Evolutionary conservation across 1,140 invertebrate species (phyloP).

Genomic region (Globodera rostochiensis): DNA sequence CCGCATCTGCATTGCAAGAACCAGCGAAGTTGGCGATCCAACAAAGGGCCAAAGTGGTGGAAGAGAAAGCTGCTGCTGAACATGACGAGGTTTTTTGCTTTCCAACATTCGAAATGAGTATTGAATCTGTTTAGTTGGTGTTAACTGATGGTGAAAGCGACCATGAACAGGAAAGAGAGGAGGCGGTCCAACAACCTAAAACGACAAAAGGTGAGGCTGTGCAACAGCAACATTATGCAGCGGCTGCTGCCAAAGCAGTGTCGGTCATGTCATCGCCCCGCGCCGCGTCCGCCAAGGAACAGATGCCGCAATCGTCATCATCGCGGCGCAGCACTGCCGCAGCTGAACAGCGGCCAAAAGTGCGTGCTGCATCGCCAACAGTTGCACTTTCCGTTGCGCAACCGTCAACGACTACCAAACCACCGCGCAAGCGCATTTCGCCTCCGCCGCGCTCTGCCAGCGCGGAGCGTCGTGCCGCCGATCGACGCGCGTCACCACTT

Average conservation of each 20-base stretch:
- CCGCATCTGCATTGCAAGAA: neutral
- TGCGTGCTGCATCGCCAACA: neutral
- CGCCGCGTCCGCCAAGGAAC: neutral
- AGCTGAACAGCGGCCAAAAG: neutral
- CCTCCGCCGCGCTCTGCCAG: conserved; percentile 29
- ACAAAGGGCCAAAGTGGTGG: neutral
- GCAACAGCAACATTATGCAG: neutral
- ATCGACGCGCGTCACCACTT: conserved; percentile 6
- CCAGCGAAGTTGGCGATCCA: neutral
- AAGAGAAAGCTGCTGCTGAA: conserved; percentile 12
- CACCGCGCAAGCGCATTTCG: conserved; percentile 70
- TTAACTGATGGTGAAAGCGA: conserved; percentile 23
- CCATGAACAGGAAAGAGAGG: conserved; percentile 16
- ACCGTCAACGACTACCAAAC: conserved; percentile 70
- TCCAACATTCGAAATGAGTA: neutral
- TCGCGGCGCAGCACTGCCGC: neutral
- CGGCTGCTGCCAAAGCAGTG: neutral
- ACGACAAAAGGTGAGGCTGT: neutral
- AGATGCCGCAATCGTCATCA: conserved; percentile 3
- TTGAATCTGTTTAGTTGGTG: conserved; percentile 17
- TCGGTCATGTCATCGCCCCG: conserved; percentile 4
- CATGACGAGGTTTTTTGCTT: conserved; percentile 6
- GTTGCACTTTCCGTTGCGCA: neutral
- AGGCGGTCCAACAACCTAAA: neutral
- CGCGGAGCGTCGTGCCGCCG: conserved; percentile 15